Conservation (phyloP, 2,113 vertebrate species). For the Corythaeola cristata region DNA sequence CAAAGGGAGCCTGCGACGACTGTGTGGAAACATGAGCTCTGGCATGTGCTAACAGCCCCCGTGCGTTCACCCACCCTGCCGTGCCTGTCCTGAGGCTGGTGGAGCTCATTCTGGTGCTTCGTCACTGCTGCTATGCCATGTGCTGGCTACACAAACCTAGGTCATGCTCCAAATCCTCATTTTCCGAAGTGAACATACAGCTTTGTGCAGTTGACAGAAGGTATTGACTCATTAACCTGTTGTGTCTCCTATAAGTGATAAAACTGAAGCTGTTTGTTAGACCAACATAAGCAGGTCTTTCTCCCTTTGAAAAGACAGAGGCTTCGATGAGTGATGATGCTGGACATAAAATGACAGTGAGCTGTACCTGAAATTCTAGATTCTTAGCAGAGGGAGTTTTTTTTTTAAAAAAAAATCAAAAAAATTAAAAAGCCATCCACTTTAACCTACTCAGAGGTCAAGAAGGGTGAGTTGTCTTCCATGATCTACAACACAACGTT, state of each 20-base stretch:
- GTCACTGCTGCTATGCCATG: accelerated
- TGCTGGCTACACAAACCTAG: background rate
- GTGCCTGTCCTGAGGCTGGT: background rate
- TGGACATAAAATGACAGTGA: background rate
- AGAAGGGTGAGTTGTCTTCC: background rate
- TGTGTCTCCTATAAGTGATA: background rate
- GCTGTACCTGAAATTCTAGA: background rate
- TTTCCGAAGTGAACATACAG: accelerated
- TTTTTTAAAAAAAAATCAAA: too few species aligned
- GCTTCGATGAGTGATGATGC: background rate
- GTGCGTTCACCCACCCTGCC: background rate
- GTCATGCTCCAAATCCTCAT: background rate
- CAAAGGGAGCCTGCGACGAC: accelerated
- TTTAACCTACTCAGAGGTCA: background rate
- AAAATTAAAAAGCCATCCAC: background rate
- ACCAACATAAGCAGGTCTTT: background rate
- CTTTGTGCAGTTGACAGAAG: background rate
- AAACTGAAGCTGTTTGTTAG: background rate
- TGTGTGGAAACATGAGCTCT: background rate
- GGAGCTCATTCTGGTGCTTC: accelerated
- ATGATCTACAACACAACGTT: background rate
- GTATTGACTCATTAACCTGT: background rate
- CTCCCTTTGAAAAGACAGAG: background rate
- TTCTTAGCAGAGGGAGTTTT: background rate
- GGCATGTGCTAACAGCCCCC: accelerated